Evolutionary conservation across 1,140 invertebrate genomes (phyloP), one percentile per base, ranked within the genome.

Genomic region (Ptiloglossa arizonensis): DNA sequence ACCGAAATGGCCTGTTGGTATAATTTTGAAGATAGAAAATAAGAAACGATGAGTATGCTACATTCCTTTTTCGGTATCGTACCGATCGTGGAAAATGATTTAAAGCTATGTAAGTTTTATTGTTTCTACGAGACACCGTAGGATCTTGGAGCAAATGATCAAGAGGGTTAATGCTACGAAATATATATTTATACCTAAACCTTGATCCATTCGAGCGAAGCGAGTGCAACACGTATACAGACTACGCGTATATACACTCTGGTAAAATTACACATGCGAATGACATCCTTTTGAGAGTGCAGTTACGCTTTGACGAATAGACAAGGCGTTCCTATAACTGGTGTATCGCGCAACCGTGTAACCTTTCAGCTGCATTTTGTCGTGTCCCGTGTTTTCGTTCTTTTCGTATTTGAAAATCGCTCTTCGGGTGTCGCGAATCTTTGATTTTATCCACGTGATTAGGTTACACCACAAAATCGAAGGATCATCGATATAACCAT

Each of bases 261-360:
- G 11, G 19, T 19, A 1, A n/a, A 56, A 29, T 70, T 66, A 48
- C 44, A 57, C 27, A 41, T 29, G 50, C 57, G 46, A 46, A 50
- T 69, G 60, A 76, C 70, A 80, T 77, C 67, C 82, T 85, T 85
- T 85, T 80, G 81, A 72, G 63, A 80, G 82, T 67, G 71, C 66
- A 83, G 62, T 80, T 80, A 80, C 67, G 78, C 82, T 85, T 85
- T 85, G 82, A 80, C 70, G 70, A 70, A 5, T 66, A 75, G 77
- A 75, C 82, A 73, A 80, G 68, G 71, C 70, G 57, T 80, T 64
- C 79, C 57, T 64, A 19, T 50, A 44, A 44, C 46, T 74, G 38
- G 27, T 52, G 35, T 52, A 60, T 81, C 79, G 69, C 63, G 52
- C 62, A 78, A 85, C 72, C 82, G 59, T 72, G 67, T 84, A 80